Base-by-base conservation (phyloP, 2,113 vertebrate genomes). In the Melospiza melodia region DNA sequence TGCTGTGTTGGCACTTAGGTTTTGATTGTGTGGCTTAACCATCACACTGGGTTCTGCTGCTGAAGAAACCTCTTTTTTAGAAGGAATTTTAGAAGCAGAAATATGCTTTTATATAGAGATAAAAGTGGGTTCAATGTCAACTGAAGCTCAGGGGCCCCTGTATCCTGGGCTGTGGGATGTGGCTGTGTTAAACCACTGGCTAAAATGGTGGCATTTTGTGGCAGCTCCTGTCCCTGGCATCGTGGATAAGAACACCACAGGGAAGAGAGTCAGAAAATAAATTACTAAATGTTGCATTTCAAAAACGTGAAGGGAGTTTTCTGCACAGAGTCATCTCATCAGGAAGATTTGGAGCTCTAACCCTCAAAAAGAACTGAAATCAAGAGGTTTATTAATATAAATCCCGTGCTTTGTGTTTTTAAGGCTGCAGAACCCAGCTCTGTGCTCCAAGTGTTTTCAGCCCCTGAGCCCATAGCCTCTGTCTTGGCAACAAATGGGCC, bases 401-500 rank as follows among this genome's bases (percentile, higher is more conserved):
- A 77, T 77, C 57, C 54, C 37, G 2, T 35, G 14, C 59, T 74
- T 77, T 58, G 51, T 88, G 39, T 71, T 44, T 59, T 80, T 41
- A 52, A 59, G 75, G 59, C 69, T 91, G 54, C 82, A 76, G 78
- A 68, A 43, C 49, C 49, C 1, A 2, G 63, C 80, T 79, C 46
- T 0, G 1, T 39, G 84, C 79, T 83, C 31, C 43, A 76, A 76
- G 28, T 1, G 1, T 49, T 76, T 44, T 30, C 35, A 11, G 59
- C 2, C 2, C 23, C 28, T 48, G 17, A 91, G 74, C 43, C 0
- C 3, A 21, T 39, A 67, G 39, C 82, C 82, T 80, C 79, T 65
- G 55, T 74, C 90, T 91, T 85, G 74, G 71, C 91, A 86, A 85
- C 75, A 85, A 46, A 76, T 18, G 63, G 89, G 52, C 76, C 93